Base-by-base conservation (phyloP, 2,113 vertebrate species). In the Paedocypris sp. region DNA sequence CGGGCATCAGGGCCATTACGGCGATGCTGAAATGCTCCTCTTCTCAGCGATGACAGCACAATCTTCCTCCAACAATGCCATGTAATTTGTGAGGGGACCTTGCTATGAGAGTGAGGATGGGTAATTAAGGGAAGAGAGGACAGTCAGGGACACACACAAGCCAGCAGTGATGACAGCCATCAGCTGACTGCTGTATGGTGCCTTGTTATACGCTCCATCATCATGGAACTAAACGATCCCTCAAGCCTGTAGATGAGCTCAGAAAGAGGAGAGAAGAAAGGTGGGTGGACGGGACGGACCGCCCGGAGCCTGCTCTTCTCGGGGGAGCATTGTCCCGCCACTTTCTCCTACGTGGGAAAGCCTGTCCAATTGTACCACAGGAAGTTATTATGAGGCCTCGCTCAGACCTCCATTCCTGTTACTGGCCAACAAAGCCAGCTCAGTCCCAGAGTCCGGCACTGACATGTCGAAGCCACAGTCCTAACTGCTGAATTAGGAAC, bases 31-130 rank as follows among this genome's bases (percentile, higher is more conserved):
- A 75, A 72, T 15, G 60, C 47, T 45, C 43, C 56, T 42, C 69
- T 65, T 42, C 68, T 62, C 54, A 42, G 29, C 25, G 79, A 78
- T 76, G 75, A 76, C 75, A 73, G 75, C 42, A 47, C 70, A 64
- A 67, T 69, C 60, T 51, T 69, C 32, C 23, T 22, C 19, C 60
- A 69, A 79, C 74, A 77, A 77, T 70, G 41, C 32, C 5, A 56
- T 42, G 63, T 68, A 74, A 72, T 77, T 74, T 77, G 73, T 80
- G 75, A 72, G 65, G 76, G 64, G 81, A 81, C 80, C 81, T 79
- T 67, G 75, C 35, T 76, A 69, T 76, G 77, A 69, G 80, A 76
- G 72, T 48, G 65, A 58, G 74, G 71, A 75, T 58, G 50, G 81
- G 77, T 70, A 73, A 80, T 72, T 74, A 79, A 77, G 71, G 70